Evolutionary conservation across 2,113 vertebrate genomes (phyloP).

Genomic region (Cryptotis parvus): DNA sequence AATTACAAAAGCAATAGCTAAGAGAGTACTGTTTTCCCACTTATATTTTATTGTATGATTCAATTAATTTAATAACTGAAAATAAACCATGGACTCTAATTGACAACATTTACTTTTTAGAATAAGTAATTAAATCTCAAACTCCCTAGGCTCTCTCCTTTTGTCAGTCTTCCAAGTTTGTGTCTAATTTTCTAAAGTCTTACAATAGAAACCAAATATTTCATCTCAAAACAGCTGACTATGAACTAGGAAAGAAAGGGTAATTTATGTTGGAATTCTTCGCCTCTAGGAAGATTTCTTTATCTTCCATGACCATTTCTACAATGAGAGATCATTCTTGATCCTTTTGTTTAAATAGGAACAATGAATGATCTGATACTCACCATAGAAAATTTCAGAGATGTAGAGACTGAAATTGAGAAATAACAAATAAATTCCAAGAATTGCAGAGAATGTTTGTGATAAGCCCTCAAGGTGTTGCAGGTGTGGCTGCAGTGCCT

Average conservation of each 20-base stretch:
- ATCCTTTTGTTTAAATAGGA: slow-evolving; percentile 29
- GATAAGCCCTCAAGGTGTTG: too few species aligned
- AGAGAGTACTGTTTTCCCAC: background rate
- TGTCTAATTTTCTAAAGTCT: slow-evolving; percentile 52
- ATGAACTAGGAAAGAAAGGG: too few species aligned
- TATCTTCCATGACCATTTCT: background rate
- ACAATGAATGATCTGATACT: too few species aligned
- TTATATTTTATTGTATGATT: slow-evolving; percentile 60
- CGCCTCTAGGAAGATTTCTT: background rate
- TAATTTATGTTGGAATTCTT: background rate
- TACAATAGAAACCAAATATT: background rate
- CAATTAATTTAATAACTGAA: slow-evolving; percentile 64
- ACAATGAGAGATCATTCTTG: slow-evolving; percentile 7
- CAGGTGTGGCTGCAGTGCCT: too few species aligned
- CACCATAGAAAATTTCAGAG: background rate
- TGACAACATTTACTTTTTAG: slow-evolving; percentile 73
- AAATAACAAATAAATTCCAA: background rate
- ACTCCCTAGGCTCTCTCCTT: slow-evolving; percentile 51
- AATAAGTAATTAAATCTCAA: slow-evolving; percentile 76
- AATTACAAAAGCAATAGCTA: slow-evolving; percentile 50
- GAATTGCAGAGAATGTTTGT: background rate
- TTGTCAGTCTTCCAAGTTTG: slow-evolving; percentile 24
- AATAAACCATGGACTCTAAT: slow-evolving; percentile 51
- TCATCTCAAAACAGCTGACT: slow-evolving; percentile 57
- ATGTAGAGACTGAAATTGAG: background rate